Percentiles rank a stretch among this genome's conserved stretches.
Conservation (phyloP, 1,140 invertebrate species). For the Aporrectodea caliginosa region DNA sequence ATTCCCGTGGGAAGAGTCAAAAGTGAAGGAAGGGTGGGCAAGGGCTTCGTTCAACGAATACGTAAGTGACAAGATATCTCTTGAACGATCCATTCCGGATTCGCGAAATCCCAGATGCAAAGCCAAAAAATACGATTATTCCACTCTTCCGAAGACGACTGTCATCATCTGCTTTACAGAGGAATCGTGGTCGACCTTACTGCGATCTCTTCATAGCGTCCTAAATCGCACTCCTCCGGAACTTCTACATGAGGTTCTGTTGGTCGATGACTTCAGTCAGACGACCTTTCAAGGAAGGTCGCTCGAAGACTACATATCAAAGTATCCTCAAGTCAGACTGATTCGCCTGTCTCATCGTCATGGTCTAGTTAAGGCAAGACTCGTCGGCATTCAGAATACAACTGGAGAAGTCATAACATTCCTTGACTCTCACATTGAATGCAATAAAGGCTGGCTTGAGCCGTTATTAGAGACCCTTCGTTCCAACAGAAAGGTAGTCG, state of each 20-base stretch:
- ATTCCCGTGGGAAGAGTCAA: neutral
- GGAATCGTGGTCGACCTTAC: slow-evolving; percentile 77
- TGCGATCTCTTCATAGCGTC: slow-evolving; percentile 80
- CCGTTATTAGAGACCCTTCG: slow-evolving; percentile 80
- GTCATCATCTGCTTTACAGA: slow-evolving; percentile 85
- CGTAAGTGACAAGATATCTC: slow-evolving; percentile 89
- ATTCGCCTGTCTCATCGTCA: slow-evolving; percentile 12
- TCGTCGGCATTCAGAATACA: slow-evolving; percentile 72
- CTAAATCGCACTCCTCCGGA: slow-evolving; percentile 72
- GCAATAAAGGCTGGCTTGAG: slow-evolving; percentile 92
- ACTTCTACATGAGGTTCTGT: slow-evolving; percentile 79
- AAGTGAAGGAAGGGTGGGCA: slow-evolving; percentile 75
- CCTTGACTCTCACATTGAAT: slow-evolving; percentile 89
- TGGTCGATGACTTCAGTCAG: slow-evolving; percentile 70
- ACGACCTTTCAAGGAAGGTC: slow-evolving; percentile 8
- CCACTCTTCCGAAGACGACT: slow-evolving; percentile 59
- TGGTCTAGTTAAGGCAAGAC: slow-evolving; percentile 62
- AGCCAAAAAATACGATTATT: neutral
- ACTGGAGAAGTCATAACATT: slow-evolving; percentile 75
- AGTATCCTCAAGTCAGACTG: neutral
- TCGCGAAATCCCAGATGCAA: slow-evolving; percentile 71
- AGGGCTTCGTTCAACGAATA: slow-evolving; percentile 98
- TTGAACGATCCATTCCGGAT: slow-evolving; percentile 81
- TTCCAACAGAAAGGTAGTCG: slow-evolving; percentile 79
- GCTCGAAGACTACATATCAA: neutral